Evolutionary conservation across 2,113 vertebrate genomes (phyloP).

Genomic region (Brachyistius frenatus): DNA sequence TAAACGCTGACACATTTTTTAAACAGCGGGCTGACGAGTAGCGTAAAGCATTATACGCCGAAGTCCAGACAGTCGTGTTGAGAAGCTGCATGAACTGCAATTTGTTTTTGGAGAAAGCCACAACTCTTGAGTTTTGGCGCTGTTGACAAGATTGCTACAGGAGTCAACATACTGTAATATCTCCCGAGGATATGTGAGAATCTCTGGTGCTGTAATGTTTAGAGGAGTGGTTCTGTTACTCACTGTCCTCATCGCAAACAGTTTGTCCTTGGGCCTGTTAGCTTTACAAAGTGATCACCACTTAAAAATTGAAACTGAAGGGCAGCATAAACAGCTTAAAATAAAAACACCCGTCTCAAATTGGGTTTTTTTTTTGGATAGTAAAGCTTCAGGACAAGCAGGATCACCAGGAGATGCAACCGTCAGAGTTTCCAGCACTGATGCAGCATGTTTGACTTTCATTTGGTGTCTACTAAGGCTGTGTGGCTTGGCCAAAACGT

Average conservation of each 20-base stretch:
- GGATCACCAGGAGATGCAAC: not conserved
- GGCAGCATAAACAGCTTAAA: not conserved
- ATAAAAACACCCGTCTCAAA: not conserved
- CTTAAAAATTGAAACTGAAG: not conserved
- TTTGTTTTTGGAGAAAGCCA: slow-evolving; percentile 21
- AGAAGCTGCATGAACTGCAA: slow-evolving; percentile 13
- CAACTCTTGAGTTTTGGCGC: not conserved
- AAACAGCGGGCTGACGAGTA: slow-evolving; percentile 19
- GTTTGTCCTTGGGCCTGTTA: too few relatives aligned
- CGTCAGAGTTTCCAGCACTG: not conserved
- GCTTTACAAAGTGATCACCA: not conserved
- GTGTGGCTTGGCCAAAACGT: too few relatives aligned
- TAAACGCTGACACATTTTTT: slow-evolving; percentile 37
- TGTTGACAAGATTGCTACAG: slow-evolving; percentile 4
- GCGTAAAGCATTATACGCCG: slow-evolving; percentile 16
- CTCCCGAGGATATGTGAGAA: not conserved
- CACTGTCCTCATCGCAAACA: too few relatives aligned
- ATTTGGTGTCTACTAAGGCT: too few relatives aligned
- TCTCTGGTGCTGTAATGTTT: slow-evolving; percentile 4
- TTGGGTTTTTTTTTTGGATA: not conserved
- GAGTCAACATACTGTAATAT: not conserved
- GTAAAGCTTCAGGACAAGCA: too few relatives aligned
- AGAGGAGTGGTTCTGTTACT: not conserved
- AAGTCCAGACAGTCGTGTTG: slow-evolving; percentile 26
- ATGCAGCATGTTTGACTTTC: too few relatives aligned